Evolutionary conservation across 1,140 invertebrate genomes (phyloP), one percentile per base, ranked within the genome.

Genomic region (Drosophila lacteicornis): DNA sequence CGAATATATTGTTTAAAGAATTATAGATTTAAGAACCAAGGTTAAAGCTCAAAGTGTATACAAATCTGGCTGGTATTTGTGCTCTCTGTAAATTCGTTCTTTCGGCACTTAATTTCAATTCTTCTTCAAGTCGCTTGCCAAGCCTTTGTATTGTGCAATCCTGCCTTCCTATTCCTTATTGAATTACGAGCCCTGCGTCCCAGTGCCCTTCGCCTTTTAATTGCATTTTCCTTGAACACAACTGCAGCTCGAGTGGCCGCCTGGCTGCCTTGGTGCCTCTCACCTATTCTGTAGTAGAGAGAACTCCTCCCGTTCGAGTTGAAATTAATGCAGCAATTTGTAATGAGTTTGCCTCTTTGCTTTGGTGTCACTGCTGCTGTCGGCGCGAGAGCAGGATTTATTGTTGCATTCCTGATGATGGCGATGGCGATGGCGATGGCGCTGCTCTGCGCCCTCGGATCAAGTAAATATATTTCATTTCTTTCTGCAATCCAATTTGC

Each of bases 301-400:
- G 7, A 38, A 65, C 61, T 51, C 49, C 49, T 75, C 30, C 76
- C 79, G 56, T 75, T 74, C 70, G 49, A 82, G 85, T 90, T 79
- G 85, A 81, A 88, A 88, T 88, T 88, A 88, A 88, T 90, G 78
- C 85, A 88, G 85, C 88, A 88, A 88, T 90, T 88, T 88, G 81
- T 90, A 88, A 88, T 90, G 85, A 90, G 85, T 81, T 88, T 85
- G 74, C 75, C 62, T 69, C 67, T 75, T 70, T 74, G 59, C 81
- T 60, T 68, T 45, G 67, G 38, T 43, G 62, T 73, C 55, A 45
- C 38, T 66, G 62, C 38, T 61, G 62, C 58, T 70, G 65, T 80
- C 76, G 43, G 50, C 53, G 47, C 71, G 45, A 79, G 66, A 61
- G 61, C 63, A 86, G 33, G 68, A 83, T 88, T 83, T 85, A 85